A percentile compares a stretch with the other conserved stretches of the same genome.
Conservation (phyloP, 2,113 vertebrate species). For the Okapia johnstoni region DNA sequence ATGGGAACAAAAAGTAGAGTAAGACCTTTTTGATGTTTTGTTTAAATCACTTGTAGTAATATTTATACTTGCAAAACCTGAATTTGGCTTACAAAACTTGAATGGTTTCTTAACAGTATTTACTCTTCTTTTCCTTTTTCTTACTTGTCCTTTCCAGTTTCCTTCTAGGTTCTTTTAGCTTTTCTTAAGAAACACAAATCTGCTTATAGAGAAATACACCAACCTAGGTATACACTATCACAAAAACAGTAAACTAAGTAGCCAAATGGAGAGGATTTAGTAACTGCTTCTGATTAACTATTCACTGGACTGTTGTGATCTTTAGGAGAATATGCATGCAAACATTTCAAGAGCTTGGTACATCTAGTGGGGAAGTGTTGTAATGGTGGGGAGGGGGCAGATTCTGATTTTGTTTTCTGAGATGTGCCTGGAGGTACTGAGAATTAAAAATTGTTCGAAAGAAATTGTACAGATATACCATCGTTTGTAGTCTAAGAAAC, state of each 20-base stretch:
- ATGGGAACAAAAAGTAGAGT: not conserved
- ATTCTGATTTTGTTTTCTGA: conserved; percentile 5
- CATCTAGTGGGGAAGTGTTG: not conserved
- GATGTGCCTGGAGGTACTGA: not conserved
- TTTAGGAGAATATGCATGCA: not conserved
- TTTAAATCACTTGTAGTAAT: not conserved
- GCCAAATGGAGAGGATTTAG: not conserved
- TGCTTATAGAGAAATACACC: not conserved
- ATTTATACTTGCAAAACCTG: not conserved
- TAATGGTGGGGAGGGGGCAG: not conserved
- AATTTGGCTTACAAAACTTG: not conserved
- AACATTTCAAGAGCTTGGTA: not conserved
- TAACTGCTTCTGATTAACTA: not conserved
- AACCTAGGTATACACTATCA: not conserved
- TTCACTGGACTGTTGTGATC: not conserved
- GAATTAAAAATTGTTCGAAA: not conserved
- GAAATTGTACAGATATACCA: not conserved
- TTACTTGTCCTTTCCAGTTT: not conserved
- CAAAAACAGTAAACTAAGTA: not conserved
- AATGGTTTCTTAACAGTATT: not conserved
- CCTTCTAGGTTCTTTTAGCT: not conserved
- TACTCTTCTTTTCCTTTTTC: not conserved
- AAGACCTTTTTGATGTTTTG: not conserved
- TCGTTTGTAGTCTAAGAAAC: not conserved
- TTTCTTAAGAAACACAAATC: not conserved